Conservation (phyloP, 1,140 invertebrate species). For the Arctopsyche grandis region DNA sequence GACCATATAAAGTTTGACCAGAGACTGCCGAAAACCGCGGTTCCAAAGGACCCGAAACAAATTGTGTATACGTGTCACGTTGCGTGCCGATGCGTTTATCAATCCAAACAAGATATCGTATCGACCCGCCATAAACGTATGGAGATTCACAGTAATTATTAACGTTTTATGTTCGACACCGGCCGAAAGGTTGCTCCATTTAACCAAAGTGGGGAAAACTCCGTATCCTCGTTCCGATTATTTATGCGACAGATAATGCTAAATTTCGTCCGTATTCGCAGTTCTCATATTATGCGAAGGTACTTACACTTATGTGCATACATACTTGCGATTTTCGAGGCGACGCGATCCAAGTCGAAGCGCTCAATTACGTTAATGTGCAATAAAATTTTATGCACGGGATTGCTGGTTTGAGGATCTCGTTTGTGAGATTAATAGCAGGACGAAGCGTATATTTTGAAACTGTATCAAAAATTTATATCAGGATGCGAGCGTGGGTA, state of each 20-base stretch:
- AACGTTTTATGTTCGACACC: neutral
- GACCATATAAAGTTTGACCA: no score
- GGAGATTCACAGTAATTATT: conserved; percentile 40
- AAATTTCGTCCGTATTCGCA: no score
- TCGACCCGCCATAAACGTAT: conserved; percentile 37
- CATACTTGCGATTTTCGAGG: no score
- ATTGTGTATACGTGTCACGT: conserved; percentile 43
- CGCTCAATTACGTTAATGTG: conserved; percentile 8
- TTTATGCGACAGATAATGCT: neutral
- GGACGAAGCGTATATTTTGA: neutral
- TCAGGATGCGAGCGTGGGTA: neutral
- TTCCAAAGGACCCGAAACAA: neutral
- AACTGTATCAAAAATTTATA: conserved; percentile 18
- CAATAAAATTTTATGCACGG: conserved; percentile 12
- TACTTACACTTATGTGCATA: no score
- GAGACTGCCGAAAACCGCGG: no score
- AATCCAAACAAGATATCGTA: conserved; percentile 46
- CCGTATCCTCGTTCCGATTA: neutral
- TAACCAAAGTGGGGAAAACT: neutral
- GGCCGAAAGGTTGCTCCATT: conserved; percentile 27
- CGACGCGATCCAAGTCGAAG: no score
- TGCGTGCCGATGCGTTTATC: conserved; percentile 36
- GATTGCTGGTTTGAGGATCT: neutral
- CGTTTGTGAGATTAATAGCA: neutral
- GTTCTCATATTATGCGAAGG: no score